These are phyloP conservation scores for Sebastes steindachneri DNA, from an alignment of 2,797 vertebrate genomes.

Conservation along the genomic window DNA sequence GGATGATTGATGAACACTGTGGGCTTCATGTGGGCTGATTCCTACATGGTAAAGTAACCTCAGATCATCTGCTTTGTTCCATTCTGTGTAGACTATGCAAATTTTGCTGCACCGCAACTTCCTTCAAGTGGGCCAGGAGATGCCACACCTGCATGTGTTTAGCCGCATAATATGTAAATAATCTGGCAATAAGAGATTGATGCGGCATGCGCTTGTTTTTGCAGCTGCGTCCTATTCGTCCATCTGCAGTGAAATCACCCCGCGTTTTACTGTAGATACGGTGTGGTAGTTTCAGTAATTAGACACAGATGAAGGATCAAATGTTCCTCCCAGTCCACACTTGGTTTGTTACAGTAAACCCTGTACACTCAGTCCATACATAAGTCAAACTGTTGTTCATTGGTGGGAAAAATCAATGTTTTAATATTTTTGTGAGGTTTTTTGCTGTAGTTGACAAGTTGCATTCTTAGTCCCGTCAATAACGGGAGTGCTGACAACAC, in stretches of 20 bases:
- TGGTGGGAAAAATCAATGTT: not conserved
- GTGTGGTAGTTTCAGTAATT: not conserved
- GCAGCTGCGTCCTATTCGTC: conserved; percentile 23
- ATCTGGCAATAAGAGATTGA: not conserved
- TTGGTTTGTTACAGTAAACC: not conserved
- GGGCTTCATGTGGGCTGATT: not conserved
- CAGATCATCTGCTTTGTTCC: not conserved
- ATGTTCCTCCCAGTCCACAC: not conserved
- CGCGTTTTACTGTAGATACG: not conserved
- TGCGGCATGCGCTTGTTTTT: not conserved
- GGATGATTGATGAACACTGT: conserved; percentile 3
- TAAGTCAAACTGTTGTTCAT: not conserved
- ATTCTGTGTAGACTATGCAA: conserved; percentile 7
- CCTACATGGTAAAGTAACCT: not conserved
- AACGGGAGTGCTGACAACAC: not conserved
- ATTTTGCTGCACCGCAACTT: conserved; percentile 3
- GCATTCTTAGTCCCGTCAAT: not conserved
- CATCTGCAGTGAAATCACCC: conserved; percentile 3
- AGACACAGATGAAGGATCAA: not conserved
- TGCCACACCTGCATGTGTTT: conserved; percentile 34
- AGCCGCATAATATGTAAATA: conserved; percentile 13
- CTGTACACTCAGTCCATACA: not conserved
- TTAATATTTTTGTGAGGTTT: not conserved
- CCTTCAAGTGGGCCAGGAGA: conserved; percentile 3
- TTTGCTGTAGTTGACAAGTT: not conserved